phyloP scores from a whole-genome alignment of 2,888 invertebrate genomes.

The Andrena fulva region DNA sequence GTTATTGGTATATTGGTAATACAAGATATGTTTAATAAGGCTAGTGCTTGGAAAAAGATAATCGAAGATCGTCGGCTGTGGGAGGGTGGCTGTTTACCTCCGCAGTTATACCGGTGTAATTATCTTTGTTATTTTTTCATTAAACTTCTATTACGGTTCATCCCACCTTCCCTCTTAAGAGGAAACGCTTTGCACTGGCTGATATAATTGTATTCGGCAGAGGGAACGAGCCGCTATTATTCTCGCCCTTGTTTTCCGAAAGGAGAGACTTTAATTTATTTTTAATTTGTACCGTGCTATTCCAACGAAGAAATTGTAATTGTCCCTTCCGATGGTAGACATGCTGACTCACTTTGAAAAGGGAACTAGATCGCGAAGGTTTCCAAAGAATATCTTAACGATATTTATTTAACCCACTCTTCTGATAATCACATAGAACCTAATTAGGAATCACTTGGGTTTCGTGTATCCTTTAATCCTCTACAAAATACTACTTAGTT shows the following conservation, averaged over 20 bases:
- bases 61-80: conserved; percentile 56
- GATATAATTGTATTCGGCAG: conserved; percentile 48
- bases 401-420: no score
- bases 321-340: conserved; percentile 49
- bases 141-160: conserved; percentile 75
- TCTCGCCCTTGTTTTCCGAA: conserved; percentile 26
- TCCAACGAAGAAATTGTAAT: conserved; percentile 79
- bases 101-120: conserved; percentile 68
- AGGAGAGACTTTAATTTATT: conserved; percentile 61
- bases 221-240: conserved; percentile 41
- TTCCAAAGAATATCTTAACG: background rate
- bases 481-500: no score
- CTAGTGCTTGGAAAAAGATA: conserved; percentile 31
- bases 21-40: conserved; percentile 43
- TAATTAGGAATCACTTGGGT: no score
- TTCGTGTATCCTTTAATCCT: no score
- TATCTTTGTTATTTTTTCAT: conserved; percentile 80
- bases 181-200: conserved; percentile 56
- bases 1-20: conserved; percentile 24
- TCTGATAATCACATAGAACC: no score
- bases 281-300: conserved; percentile 79
- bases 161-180: conserved; percentile 43
- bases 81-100: conserved; percentile 59
- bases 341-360: background rate
- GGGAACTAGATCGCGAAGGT: background rate